Conservation (phyloP, 2,113 vertebrate genomes). For the Lophotis ruficrista region DNA sequence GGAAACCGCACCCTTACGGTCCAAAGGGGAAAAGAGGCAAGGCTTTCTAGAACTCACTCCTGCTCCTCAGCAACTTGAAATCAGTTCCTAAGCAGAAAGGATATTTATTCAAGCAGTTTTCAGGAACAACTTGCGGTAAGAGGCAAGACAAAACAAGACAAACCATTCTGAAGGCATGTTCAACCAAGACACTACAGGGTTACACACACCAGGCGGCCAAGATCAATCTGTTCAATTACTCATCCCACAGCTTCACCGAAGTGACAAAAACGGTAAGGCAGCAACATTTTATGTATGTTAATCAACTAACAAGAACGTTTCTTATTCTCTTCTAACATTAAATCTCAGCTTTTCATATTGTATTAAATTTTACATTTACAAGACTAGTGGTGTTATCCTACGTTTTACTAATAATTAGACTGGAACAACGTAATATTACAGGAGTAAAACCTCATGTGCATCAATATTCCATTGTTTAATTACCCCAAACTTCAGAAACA, state of each 20-base stretch:
- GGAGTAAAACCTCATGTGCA: neutral
- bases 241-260: neutral
- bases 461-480: neutral
- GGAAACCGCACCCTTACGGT: neutral
- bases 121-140: neutral
- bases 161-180: neutral
- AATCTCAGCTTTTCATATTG: neutral
- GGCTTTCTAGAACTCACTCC: neutral
- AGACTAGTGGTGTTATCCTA: neutral
- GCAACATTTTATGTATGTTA: neutral
- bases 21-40: neutral
- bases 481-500: neutral
- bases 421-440: neutral
- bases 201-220: neutral
- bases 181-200: neutral
- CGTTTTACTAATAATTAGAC: neutral
- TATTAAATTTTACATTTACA: neutral
- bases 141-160: neutral
- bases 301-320: neutral
- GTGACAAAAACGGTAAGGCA: neutral
- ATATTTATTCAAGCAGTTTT: neutral
- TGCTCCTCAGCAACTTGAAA: neutral
- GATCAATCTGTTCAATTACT: neutral
- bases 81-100: neutral
- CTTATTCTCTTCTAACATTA: neutral